Base-by-base conservation (phyloP, 1,140 invertebrate genomes). In the Piezodorus guildinii region DNA sequence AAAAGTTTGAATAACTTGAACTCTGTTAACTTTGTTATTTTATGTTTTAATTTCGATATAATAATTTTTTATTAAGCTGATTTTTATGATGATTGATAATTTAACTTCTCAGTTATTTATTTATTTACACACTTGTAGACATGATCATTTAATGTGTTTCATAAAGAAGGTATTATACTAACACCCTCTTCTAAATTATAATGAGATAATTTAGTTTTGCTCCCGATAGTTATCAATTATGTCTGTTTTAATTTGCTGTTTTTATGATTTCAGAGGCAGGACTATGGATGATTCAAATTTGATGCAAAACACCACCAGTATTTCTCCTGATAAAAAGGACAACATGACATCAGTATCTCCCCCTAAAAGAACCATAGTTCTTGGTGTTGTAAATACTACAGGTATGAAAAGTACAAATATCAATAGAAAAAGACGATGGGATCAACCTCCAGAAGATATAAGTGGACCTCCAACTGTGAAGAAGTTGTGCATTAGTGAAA, bases 391-490 rank as follows among this genome's bases (percentile, higher is more conserved):
- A 17, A 52, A 66, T 60, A 60, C 62, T 14, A 14, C 62, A 15
- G 60, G 58, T 5, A 66, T 66, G 21, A 66, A 66, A 39, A 56
- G 62, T 43, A 44, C 45, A 10, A 66, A 45, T 23, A 54, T 60
- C 6, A 62, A 61, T 34, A 60, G 65, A 30, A 66, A 66, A 46
- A 58, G 65, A 27, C 52, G 65, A 46, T 66, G 65, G 65, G 65
- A 66, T 43, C 65, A 66, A 39, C 27, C 46, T 15, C 62, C 62
- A 21, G 62, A 52, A n/a, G 43, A 46, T 3, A 23, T 25, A 30
- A 17, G 25, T 51, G 61, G 30, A 16, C 8, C n/a, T 27, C 61
- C 61, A 15, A 23, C 23, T 16, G 16, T 16, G 1, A 61, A 61
- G 17, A 44, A 21, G 17, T 19, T 56, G 17, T 23, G 23, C 52